These are phyloP conservation scores for Zoanthus sociatus DNA, from an alignment of 92 coral and sea anemone genomes.

Conservation along the genomic window DNA sequence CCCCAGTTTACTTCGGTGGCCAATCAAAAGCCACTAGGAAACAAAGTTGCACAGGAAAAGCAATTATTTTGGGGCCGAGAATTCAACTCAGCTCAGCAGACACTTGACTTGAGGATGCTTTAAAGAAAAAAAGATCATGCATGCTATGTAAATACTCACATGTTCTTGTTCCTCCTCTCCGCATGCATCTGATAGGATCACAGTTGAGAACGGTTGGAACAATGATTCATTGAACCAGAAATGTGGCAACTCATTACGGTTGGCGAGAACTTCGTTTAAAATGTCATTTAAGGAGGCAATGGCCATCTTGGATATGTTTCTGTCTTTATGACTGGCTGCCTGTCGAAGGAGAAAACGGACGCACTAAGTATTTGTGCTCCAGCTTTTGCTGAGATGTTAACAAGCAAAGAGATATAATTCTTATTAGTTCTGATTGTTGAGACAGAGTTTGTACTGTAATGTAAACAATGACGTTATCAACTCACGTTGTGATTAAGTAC, in stretches of 20 bases:
- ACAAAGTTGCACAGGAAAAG: no score
- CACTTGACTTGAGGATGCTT: no score
- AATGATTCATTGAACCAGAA: slow-evolving; percentile 99
- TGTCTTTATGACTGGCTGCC: slow-evolving; percentile 91
- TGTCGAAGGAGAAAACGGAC: slow-evolving; percentile 18
- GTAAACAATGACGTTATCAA: no score
- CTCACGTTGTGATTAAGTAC: no score
- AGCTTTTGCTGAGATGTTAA: no score
- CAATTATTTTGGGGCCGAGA: neutral
- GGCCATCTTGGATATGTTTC: slow-evolving; percentile 91
- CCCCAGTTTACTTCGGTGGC: no score
- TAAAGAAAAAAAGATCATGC: no score
- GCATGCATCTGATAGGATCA: slow-evolving; percentile 70
- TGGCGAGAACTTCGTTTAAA: slow-evolving; percentile 83
- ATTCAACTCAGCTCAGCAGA: neutral
- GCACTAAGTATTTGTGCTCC: neutral
- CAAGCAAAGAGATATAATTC: no score
- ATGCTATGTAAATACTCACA: slow-evolving; percentile 68
- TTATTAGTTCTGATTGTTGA: no score
- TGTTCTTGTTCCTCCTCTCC: slow-evolving; percentile 92
- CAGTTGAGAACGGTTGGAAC: slow-evolving; percentile 88
- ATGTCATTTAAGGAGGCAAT: slow-evolving; percentile 89
- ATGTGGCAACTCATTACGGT: slow-evolving; percentile 96
- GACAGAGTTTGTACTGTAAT: no score
- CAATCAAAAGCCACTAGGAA: no score